Evolutionary conservation across 2,888 invertebrate genomes (phyloP), one percentile per base, ranked within the genome.

Genomic region (Hirudinaria manillensis): DNA sequence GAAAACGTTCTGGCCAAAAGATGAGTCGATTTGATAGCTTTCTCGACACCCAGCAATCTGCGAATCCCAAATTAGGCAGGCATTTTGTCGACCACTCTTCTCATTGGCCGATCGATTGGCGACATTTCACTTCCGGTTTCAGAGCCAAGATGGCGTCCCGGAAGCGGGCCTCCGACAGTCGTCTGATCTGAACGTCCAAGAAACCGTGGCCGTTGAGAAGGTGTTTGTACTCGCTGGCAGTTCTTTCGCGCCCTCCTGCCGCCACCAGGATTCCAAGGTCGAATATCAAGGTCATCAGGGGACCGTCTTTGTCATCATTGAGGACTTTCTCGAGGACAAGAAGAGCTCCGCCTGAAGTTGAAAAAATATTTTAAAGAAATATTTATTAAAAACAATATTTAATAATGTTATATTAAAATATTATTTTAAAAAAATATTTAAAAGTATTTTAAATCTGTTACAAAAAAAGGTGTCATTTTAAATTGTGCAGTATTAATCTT

Each of bases 281-380:
- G 67, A 80, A 79, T 34, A 79, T 77, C 24, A 81, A 72, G 19
- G 80, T 78, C 32, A 76, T 24, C 34, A 80, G 77, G 29, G 82
- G 82, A 16, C 80, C 80, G 53, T 77, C 78, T 72, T 80, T 80
- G n/a, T 77, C 75, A 10, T 80, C 81, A 70, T 79, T 79, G n/a
- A 82, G 75, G 21, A 79, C 76, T 72, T 81, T 81, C 76, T 82
- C 82, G 75, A 81, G 74, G 7, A 81, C 78, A 27, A 82, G 70
- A 53, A 82, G 65, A 70, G 79, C 80, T 13, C 82, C 82, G 74
- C 82, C 82, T 82, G 38, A 65, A 29, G 38, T 29, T 68, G n/a
- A 34, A 24, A 16, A 45, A 45, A 45, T n/a, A n/a, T n/a, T n/a
- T n/a, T n/a, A 21, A 53, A 19, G 21, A n/a, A n/a, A n/a, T n/a